Evolutionary conservation across 2,797 vertebrate genomes (phyloP).

Genomic region (Telmatherina bonti): DNA sequence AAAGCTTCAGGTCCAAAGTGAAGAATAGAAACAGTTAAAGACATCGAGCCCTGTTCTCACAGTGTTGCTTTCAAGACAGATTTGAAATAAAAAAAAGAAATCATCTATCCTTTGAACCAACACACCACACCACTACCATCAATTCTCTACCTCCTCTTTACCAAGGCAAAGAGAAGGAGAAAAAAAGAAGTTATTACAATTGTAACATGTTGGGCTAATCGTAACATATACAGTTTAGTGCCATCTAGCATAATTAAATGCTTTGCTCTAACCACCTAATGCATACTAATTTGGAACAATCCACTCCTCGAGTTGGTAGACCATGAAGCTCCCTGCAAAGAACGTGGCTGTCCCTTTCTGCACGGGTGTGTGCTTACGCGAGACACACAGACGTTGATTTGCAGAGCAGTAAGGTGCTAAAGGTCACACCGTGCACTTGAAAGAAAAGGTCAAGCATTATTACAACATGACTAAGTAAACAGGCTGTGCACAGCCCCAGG

Average conservation of each 20-base stretch:
- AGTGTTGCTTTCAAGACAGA: slow-evolving; percentile 1
- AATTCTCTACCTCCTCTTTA: slow-evolving; percentile 35
- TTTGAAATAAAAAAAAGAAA: slow-evolving; percentile 11
- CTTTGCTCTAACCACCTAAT: slow-evolving; percentile 83
- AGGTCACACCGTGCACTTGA: slow-evolving; percentile 80
- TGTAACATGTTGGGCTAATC: slow-evolving; percentile 83
- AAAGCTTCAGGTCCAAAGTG: neutral
- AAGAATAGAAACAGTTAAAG: neutral
- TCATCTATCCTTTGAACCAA: slow-evolving; percentile 18
- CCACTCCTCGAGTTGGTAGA: slow-evolving; percentile 78
- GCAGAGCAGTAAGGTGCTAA: slow-evolving; percentile 72
- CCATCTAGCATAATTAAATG: slow-evolving; percentile 86
- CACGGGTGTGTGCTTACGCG: slow-evolving; percentile 17
- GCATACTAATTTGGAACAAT: slow-evolving; percentile 86
- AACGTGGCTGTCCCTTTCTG: slow-evolving; percentile 55
- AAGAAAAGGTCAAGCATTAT: slow-evolving; percentile 87
- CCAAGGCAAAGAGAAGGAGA: slow-evolving; percentile 31
- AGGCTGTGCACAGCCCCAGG: slow-evolving; percentile 52
- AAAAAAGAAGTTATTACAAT: slow-evolving; percentile 70
- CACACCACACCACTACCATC: slow-evolving; percentile 10
- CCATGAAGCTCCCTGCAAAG: slow-evolving; percentile 75
- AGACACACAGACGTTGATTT: slow-evolving; percentile 41
- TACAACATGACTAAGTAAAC: slow-evolving; percentile 86
- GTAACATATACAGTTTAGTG: slow-evolving; percentile 85
- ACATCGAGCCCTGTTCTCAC: neutral